Evolutionary conservation across 1,140 invertebrate genomes (phyloP).

Genomic region (Diachasma alloeum): DNA sequence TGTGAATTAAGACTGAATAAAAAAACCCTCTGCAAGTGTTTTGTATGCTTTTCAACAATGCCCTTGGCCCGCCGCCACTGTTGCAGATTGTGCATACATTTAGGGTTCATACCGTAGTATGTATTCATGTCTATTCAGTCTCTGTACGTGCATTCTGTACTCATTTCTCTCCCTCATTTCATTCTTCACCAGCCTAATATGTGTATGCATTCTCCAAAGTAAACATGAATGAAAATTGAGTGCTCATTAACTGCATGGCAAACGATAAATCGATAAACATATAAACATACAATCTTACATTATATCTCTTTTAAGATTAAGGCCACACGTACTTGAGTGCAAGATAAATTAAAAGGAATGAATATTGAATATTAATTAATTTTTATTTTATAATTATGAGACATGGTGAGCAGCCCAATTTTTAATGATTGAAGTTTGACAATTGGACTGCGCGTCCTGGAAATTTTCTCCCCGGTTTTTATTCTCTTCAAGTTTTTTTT

Average conservation of each 20-base stretch:
- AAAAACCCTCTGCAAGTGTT: not conserved
- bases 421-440: too few species aligned
- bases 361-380: too few species aligned
- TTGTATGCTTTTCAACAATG: conserved; percentile 17
- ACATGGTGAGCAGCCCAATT: too few species aligned
- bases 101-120: conserved; percentile 10
- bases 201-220: not conserved
- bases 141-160: not conserved
- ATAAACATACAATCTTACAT: too few species aligned
- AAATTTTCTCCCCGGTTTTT: too few species aligned
- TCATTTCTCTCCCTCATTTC: not conserved
- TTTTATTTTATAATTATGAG: too few species aligned
- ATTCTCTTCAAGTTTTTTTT: too few species aligned
- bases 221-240: conserved; percentile 16
- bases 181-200: not conserved
- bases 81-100: conserved; percentile 31
- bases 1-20: not conserved
- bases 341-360: too few species aligned
- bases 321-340: too few species aligned
- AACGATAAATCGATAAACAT: too few species aligned
- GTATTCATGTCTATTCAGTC: not conserved
- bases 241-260: not conserved
- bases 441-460: too few species aligned
- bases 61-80: not conserved
- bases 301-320: too few species aligned